Base-by-base conservation (phyloP, 2,888 invertebrate species). In the Dryobota labecula region DNA sequence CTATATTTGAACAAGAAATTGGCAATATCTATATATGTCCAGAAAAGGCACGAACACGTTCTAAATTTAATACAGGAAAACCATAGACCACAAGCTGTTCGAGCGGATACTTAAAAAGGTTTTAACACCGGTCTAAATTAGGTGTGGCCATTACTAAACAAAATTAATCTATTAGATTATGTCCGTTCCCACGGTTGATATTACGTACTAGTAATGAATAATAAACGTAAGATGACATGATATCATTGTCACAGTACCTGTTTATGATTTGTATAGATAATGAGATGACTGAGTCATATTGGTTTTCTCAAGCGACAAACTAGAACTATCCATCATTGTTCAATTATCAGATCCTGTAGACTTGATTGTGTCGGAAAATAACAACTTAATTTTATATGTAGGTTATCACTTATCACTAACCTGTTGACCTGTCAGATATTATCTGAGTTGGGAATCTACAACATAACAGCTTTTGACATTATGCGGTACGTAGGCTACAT, bases 231-330 rank as follows among this genome's bases (percentile, higher is more conserved):
- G 70, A 74, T 74, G 80, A 67, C 73, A 76, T 78, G 69, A 77
- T 73, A 82, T 81, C 73, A 76, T 76, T 83, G 80, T 82, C 70
- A 70, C n/a, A 57, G 69, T 53, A 67, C 51, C 47, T 73, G 47
- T 73, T 33, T 69, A 56, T 60, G 54, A 69, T 69, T 57, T 82
- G 67, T 53, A 56, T 70, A 62, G 47, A 57, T 62, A 53, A 56
- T 68, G 24, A 82, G 67, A 72, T 61, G 20, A 30, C 54, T 71
- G 67, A 81, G n/a, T 84, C 84, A 81, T 70, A 58, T 57, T 58
- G 36, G 49, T 54, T 83, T 64, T 70, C 60, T 74, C 27, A 49
- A 24, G n/a, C 15, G 27, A 60, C 30, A 49, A 62, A 63, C 27
- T 69, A 24, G 20, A 56, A 8, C 20, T 53, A 61, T 56, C 24